Evolutionary conservation across 1,140 invertebrate genomes (phyloP), one percentile per base, ranked within the genome.

Genomic region (Temnothorax curvispinosus): DNA sequence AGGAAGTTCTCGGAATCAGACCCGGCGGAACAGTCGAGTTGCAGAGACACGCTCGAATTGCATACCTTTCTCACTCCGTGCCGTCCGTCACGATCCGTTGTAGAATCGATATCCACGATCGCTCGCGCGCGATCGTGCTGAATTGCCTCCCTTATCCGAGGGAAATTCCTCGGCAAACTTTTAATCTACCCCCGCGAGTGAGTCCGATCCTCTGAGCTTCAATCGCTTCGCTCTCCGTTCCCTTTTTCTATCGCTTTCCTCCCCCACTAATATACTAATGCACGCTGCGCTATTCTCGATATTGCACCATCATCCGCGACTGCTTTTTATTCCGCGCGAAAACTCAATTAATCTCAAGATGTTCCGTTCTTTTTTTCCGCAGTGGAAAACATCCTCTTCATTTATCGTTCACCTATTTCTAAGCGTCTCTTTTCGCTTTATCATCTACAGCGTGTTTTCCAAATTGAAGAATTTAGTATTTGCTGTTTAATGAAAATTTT

Each of bases 301-400:
- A 74, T 77, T 71, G 64, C 77, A 69, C 35, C 71, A 35, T 87
- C 85, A 56, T 38, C 50, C 47, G 50, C 65, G 78, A 74, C 67
- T 41, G 86, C 86, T 69, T 81, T 84, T 87, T 72, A 76, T 69
- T 72, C 60, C 44, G 44, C 72, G n/a, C 56, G 71, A 81, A 89
- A 88, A 91, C 87, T 89, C 90, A 90, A 90, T 91, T 91, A 91
- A 90, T 90, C 71, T 88, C 90, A 62, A 90, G 88, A 88, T 62
- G 85, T 86, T 85, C 60, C 35, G 74, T 62, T 54, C 38, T 56
- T 77, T 41, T 52, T 41, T 52, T 62, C 21, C 72, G 4, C 60
- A 9, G 47, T 38, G 35, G n/a, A 21, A 77, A 77, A 58, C 32
- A 50, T 74, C 71, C n/a, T 75, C 54, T 6, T 62, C 27, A 21